These are phyloP conservation scores for Donacobius atricapilla DNA, from an alignment of 2,113 vertebrate genomes.

Conservation along the genomic window DNA sequence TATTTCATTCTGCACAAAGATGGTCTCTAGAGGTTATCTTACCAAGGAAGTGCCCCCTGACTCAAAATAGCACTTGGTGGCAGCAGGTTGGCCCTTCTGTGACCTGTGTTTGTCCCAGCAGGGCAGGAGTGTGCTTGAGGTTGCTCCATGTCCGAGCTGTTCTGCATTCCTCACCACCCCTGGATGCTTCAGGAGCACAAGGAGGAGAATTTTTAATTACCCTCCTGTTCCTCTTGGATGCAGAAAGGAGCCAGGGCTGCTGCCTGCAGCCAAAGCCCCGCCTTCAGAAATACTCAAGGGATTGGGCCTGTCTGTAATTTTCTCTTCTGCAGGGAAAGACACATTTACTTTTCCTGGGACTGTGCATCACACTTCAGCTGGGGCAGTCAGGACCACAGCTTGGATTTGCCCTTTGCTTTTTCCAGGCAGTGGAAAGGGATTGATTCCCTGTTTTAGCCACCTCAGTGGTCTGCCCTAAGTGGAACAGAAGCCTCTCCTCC, in stretches of 20 bases:
- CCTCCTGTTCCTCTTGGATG: background rate
- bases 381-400: background rate
- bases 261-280: background rate
- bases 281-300: background rate
- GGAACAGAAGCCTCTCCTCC: background rate
- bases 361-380: background rate
- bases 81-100: background rate
- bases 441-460: background rate
- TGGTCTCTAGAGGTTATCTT: background rate
- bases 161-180: background rate
- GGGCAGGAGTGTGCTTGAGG: background rate
- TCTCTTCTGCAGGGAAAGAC: background rate
- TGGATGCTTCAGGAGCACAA: background rate
- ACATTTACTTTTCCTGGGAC: background rate
- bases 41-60: background rate
- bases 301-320: background rate
- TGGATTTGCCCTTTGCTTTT: background rate
- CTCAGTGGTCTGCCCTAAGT: background rate
- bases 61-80: background rate
- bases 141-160: rapidly evolving
- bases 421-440: background rate
- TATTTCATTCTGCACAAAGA: background rate
- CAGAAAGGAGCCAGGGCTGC: background rate
- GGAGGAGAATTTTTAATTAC: background rate
- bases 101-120: background rate